Evolutionary conservation across 2,888 invertebrate species (phyloP).

Genomic region (Incurvaria masculella): DNA sequence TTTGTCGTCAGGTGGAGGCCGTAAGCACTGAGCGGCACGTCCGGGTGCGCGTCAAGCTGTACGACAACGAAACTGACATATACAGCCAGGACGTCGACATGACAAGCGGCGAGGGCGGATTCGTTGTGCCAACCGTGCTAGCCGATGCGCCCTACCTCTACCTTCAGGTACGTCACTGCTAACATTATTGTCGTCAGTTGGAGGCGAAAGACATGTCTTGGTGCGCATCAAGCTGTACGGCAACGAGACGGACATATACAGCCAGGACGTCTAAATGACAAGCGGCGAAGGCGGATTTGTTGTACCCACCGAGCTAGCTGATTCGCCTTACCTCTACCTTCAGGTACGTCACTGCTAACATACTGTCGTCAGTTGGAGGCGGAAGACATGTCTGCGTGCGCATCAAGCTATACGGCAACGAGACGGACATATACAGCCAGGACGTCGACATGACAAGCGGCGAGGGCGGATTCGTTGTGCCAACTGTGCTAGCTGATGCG

Average conservation of each 20-base stretch:
- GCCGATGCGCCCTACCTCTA: conserved; percentile 64
- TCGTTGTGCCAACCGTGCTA: conserved; percentile 65
- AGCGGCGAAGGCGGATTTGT: conserved; percentile 65
- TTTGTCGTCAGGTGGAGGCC: conserved; percentile 59
- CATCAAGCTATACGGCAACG: conserved; percentile 64
- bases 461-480: conserved; percentile 66
- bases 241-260: conserved; percentile 65
- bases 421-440: conserved; percentile 66
- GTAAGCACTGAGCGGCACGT: conserved; percentile 64
- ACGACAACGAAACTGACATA: conserved; percentile 65
- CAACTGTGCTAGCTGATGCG: conserved; percentile 65
- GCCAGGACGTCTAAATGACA: conserved; percentile 67
- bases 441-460: conserved; percentile 67
- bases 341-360: no score
- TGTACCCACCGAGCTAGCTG: conserved; percentile 66
- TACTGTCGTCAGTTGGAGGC: conserved; percentile 61
- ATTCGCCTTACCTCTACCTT: conserved; percentile 61
- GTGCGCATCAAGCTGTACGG: conserved; percentile 66
- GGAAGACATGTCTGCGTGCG: conserved; percentile 62
- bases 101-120: conserved; percentile 64
- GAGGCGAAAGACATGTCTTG: conserved; percentile 64
- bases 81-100: conserved; percentile 70
- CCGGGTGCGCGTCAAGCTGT: conserved; percentile 63
- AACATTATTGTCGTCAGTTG: conserved; percentile 52
- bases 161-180: conserved; percentile 64